phyloP scores from a whole-genome alignment of 2,113 vertebrate species.

The Paedocypris sp. region DNA sequence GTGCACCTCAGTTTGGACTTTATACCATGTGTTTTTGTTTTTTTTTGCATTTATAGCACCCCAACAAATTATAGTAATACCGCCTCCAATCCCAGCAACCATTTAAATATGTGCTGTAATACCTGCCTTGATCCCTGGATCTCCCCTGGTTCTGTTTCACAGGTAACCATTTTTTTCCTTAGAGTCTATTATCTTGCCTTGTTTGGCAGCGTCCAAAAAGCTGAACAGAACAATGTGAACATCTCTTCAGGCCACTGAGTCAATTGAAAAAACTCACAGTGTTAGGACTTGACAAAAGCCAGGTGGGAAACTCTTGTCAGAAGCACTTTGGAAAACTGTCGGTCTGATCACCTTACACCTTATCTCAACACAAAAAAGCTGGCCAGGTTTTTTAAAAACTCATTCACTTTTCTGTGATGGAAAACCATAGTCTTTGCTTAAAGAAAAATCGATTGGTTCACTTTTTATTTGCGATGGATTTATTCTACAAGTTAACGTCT shows the following conservation, averaged over 20 bases:
- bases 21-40: slow-evolving; percentile 98
- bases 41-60: slow-evolving; percentile 88
- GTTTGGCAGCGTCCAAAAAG: slow-evolving; percentile 58
- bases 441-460: slow-evolving; percentile 25
- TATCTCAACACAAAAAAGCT: slow-evolving; percentile 38
- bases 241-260: slow-evolving; percentile 61
- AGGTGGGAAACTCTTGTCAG: slow-evolving; percentile 38
- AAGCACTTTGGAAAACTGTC: slow-evolving; percentile 37
- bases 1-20: slow-evolving; percentile 98
- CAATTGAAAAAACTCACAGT: slow-evolving; percentile 60
- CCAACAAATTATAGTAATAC: slow-evolving; percentile 99
- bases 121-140: slow-evolving; percentile 89
- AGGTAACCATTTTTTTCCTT: slow-evolving; percentile 48
- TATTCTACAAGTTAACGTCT: too few relatives aligned
- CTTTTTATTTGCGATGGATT: too few relatives aligned
- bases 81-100: slow-evolving; percentile 98
- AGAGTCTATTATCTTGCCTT: slow-evolving; percentile 47
- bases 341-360: slow-evolving; percentile 48
- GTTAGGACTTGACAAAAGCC: slow-evolving; percentile 55
- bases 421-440: background rate
- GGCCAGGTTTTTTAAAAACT: slow-evolving; percentile 19
- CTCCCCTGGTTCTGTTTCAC: slow-evolving; percentile 61
- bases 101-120: slow-evolving; percentile 96
- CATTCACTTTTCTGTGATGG: background rate
- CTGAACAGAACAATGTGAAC: slow-evolving; percentile 44